Conservation (phyloP, 2,113 vertebrate genomes). For the Petroica traversi region DNA sequence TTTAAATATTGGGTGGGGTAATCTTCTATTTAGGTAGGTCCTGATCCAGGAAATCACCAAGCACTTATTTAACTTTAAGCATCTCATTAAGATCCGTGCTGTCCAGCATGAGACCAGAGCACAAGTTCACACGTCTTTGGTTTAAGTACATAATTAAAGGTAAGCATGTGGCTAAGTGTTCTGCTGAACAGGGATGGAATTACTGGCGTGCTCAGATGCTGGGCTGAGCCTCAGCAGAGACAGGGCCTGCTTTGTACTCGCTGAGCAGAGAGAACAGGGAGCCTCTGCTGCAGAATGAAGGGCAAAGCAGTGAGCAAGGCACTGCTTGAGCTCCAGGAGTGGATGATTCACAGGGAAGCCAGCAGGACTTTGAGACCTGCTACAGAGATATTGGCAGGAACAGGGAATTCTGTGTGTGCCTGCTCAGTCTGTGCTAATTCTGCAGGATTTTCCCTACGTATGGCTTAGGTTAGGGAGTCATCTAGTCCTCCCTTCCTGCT, state of each 20-base stretch:
- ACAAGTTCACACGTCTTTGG: not conserved
- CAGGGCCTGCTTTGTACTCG: conserved; percentile 4
- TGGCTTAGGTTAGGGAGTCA: not conserved
- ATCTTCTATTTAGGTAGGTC: conserved; percentile 10
- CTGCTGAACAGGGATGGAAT: not conserved
- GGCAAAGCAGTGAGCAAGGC: rapidly evolving
- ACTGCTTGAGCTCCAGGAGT: not conserved
- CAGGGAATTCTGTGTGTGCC: not conserved
- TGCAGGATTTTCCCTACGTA: not conserved
- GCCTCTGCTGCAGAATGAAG: rapidly evolving
- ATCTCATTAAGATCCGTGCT: not conserved
- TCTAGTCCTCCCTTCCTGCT: not conserved
- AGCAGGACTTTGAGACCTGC: not conserved
- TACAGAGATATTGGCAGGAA: not conserved
- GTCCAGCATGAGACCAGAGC: not conserved
- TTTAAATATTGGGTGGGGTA: conserved; percentile 23
- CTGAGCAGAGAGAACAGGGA: not conserved
- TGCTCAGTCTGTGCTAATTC: not conserved
- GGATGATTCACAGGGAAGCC: not conserved
- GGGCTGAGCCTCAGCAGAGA: not conserved
- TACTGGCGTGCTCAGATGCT: not conserved
- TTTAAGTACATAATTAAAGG: conserved; percentile 54
- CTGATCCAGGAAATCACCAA: conserved; percentile 42
- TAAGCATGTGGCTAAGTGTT: conserved; percentile 28
- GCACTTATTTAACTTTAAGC: not conserved